Evolutionary conservation across 2,888 invertebrate species (phyloP), one percentile per base, ranked within the genome.

Genomic region (Conops quadrifasciatus): DNA sequence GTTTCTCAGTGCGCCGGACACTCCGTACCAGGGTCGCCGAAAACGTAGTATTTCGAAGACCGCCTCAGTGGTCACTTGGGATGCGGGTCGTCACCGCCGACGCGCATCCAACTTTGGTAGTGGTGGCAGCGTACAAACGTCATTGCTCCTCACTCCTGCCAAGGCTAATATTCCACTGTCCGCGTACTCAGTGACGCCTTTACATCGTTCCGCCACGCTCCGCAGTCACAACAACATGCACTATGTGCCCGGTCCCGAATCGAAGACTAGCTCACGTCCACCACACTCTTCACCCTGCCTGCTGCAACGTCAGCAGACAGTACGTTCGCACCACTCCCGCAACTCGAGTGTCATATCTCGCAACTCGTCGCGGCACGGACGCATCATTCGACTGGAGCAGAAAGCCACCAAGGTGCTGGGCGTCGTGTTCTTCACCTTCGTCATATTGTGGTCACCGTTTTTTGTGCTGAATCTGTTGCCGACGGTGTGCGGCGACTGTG

Each of bases 371-470:
- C 89, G 94, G 0, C 94, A 94, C 80, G 94, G 94, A 0, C 88
- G 94, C 72, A 94, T 93, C 80, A 90, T 97, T 68, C 89, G 94
- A 4, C 89, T 96, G 67, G 97, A 98, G 84, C 97, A 97, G 83
- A 97, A 97, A 85, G 98, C 98, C 0, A 97, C 97, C 15, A 96
- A 97, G 87, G 97, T 97, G 4, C 87, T 97, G 24, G 96, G 96
- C 2, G 94, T 97, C 0, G 96, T 97, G 1, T 97, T 97, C 87
- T 95, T 95, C 85, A 95, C 95, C 0, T 97, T 97, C 83, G 96
- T 96, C 36, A 91, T 96, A 60, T 89, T 96, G 49, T 97, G 97
- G 96, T 94, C 96, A n/a, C 97, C 97, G 15, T 97, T 97, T 87
- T 97, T 97, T 85, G 92, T 95, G 9, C 88, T 95, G 15, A 97